Percentiles rank a stretch among this genome's conserved stretches.
Evolutionary conservation across 2,797 vertebrate species (phyloP).

Genomic region (Babyrousa celebensis): DNA sequence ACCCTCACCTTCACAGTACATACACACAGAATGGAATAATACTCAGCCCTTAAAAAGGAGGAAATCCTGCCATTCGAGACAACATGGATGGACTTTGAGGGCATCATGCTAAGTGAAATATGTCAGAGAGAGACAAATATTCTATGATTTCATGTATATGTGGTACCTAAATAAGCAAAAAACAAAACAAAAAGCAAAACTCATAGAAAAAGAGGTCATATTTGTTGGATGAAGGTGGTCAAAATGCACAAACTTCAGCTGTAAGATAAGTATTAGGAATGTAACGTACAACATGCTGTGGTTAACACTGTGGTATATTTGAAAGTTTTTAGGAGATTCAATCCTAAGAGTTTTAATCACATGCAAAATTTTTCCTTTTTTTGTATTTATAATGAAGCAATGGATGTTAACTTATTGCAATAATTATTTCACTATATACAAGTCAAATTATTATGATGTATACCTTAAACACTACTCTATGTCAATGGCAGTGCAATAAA

Average conservation of each 20-base stretch:
- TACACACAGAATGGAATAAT: neutral
- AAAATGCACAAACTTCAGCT: neutral
- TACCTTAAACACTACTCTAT: neutral
- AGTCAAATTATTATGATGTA: neutral
- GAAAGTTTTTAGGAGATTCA: neutral
- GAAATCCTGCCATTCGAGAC: neutral
- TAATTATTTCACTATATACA: neutral
- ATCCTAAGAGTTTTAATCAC: neutral
- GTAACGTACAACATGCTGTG: neutral
- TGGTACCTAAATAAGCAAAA: neutral
- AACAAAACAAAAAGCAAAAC: neutral
- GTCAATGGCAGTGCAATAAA: constrained; percentile 36
- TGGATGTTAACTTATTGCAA: neutral
- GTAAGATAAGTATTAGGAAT: neutral
- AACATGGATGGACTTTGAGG: neutral
- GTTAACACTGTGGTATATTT: neutral
- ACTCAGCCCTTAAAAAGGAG: neutral
- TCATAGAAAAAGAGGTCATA: neutral
- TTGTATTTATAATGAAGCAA: neutral
- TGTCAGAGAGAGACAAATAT: neutral
- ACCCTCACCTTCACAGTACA: neutral
- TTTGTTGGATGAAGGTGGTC: neutral
- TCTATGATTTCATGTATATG: neutral
- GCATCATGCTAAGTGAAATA: neutral
- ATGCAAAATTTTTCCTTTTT: neutral